phyloP scores from a whole-genome alignment of 1,140 invertebrate genomes.

The Listronotus bonariensis region DNA sequence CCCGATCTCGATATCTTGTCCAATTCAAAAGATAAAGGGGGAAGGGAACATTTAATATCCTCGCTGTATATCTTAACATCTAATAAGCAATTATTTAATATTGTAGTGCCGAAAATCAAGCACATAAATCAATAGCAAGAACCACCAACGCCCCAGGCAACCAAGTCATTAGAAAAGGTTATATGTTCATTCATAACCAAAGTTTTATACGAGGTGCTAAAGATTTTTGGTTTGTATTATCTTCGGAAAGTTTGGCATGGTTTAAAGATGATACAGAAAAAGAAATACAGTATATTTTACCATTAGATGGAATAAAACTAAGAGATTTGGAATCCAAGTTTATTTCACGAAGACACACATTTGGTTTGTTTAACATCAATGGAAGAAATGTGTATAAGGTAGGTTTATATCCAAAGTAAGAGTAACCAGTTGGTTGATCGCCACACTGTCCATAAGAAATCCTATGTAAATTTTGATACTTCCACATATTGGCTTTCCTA shows the following conservation, averaged over 20 bases:
- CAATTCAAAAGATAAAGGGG: too few relatives aligned
- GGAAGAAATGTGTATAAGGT: constrained; percentile 94
- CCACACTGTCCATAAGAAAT: background rate
- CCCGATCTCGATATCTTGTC: too few relatives aligned
- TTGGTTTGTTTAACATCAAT: constrained; percentile 97
- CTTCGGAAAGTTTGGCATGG: constrained; percentile 98
- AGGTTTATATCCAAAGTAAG: too few relatives aligned
- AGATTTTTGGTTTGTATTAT: constrained; percentile 99
- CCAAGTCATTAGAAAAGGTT: constrained; percentile 98
- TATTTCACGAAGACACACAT: constrained; percentile 96
- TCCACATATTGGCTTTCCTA: background rate
- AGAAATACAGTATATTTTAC: constrained; percentile 99
- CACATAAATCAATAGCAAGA: constrained; percentile 86
- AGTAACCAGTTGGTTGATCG: background rate
- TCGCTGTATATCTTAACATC: too few relatives aligned
- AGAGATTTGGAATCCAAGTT: constrained; percentile 90
- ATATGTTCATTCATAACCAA: constrained; percentile 96
- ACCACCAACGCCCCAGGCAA: constrained; percentile 84
- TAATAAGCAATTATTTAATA: background rate
- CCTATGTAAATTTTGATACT: too few relatives aligned
- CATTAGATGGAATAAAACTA: constrained; percentile 94
- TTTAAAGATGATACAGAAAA: constrained; percentile 99
- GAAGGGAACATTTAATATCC: too few relatives aligned
- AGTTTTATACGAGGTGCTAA: constrained; percentile 95
- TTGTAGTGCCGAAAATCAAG: constrained; percentile 91